Base-by-base conservation (phyloP, 2,797 vertebrate species). In the Capromys pilorides region DNA sequence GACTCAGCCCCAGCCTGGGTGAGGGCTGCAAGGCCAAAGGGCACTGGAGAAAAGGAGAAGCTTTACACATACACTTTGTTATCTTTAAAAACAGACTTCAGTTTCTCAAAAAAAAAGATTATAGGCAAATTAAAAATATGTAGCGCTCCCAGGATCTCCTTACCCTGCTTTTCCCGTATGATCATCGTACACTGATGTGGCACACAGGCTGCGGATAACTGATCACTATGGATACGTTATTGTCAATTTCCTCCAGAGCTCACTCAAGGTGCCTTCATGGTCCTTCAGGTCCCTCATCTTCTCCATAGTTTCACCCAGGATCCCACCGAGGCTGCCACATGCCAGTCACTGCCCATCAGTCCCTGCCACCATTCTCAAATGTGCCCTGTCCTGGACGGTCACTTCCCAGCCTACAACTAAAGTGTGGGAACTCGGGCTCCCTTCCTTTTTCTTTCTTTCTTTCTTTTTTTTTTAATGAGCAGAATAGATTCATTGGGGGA, bases 51-150 rank as follows among this genome's bases (percentile, higher is more conserved):
- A 88, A 80, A 39, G 83, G 24, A 9, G 26, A 21, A 9, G 0
- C n/a, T 41, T 86, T 41, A 64, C 41, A 14, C 21, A 45, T 16
- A 59, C 11, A 5, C 19, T 79, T 75, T n/a, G 18, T 69, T n/a
- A 73, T 85, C 85, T 54, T 82, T 78, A 4, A 66, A 93, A 51
- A 73, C 36, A 64, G 28, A 45, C 31, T 77, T 90, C 71, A 69
- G 11, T 79, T 84, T 73, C 96, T 87, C 12, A 54, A 87, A 41
- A 71, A 62, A 88, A 88, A 82, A 31, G 73, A 75, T 83, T 51
- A 45, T 11, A 93, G 49, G 45, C 91, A 88, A 79, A 75, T 75
- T 41, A 57, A 75, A 92, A 94, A 66, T 51, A 9, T 1, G 0
- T 11, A 2, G 22, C 36, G 14, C 66, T 84, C 26, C 24, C 9